phyloP scores from a whole-genome alignment of 2,113 vertebrate genomes.

The Trichomycterus rosablanca region DNA sequence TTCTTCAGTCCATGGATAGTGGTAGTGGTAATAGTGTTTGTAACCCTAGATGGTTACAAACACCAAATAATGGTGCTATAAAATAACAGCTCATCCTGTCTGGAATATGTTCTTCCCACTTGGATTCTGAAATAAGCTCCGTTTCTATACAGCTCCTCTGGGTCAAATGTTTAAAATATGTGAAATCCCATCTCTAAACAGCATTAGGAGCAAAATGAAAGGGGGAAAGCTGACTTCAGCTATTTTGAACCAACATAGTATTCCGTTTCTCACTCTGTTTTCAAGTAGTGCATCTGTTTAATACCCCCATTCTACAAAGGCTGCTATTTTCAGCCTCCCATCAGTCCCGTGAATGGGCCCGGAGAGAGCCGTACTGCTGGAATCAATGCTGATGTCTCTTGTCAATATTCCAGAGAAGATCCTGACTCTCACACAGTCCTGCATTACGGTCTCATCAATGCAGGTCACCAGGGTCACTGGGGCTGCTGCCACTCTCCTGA shows the following conservation, averaged over 20 bases:
- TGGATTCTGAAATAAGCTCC: not conserved
- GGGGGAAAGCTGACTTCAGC: constrained; percentile 27
- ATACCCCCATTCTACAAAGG: constrained; percentile 13
- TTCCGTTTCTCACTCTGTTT: not conserved
- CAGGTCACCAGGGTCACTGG: too few relatives aligned
- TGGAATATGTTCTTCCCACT: not conserved
- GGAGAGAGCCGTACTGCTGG: constrained; percentile 24
- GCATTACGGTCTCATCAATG: constrained; percentile 16
- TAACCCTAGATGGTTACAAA: too few relatives aligned
- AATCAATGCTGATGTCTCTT: constrained; percentile 34
- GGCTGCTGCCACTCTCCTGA: constrained; percentile 8
- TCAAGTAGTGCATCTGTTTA: constrained; percentile 33
- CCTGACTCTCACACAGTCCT: constrained; percentile 2
- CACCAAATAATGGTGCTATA: not conserved
- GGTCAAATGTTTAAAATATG: not conserved
- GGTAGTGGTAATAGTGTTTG: too few relatives aligned
- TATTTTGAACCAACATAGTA: not conserved
- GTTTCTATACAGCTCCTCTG: not conserved
- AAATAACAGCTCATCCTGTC: too few relatives aligned
- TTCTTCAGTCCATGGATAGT: too few relatives aligned
- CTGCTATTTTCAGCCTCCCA: constrained; percentile 33
- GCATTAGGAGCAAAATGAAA: too few relatives aligned
- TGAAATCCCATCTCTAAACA: constrained; percentile 6
- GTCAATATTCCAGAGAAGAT: constrained; percentile 35
- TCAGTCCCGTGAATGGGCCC: constrained; percentile 37